Base-by-base conservation (phyloP, 2,888 invertebrate genomes). In the Rhyacophila evoluta region DNA sequence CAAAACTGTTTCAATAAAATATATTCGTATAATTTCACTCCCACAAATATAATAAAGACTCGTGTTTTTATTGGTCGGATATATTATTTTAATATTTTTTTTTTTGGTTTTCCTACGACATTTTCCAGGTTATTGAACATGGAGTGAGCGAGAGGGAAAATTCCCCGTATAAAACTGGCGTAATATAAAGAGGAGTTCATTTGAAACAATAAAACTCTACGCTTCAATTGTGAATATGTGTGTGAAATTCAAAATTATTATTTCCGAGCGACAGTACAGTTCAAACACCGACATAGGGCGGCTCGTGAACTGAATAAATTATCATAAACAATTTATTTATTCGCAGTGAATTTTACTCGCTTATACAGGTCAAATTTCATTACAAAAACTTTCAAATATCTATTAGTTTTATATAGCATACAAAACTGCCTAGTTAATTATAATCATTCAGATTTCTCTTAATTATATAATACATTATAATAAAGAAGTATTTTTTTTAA, bases 131-230 rank as follows among this genome's bases (percentile, higher is more conserved):
- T 55, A 55, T 55, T 55, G 55, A 55, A 19, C 55, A 55, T 19
- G 55, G 25, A 55, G 55, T 19, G 19, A 25, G 55, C 15, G 19
- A 15, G 41, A 41, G 41, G 8, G 8, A 55, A 55, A 25, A 55
- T 55, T 69, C 69, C 27, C 29, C 29, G 29, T 33, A 29, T 28
- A 69, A 69, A 29, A 33, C 70, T 27, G 38, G 38, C 68, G 29
- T 68, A 19, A 69, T 38, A 67, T 71, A 37, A 41, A 73, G 55
- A 78, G 41, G 75, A 81, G 75, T 82, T 82, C 82, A 77, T 82
- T 81, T 79, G 79, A 81, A 82, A 82, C 81, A 82, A 82, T 82
- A 82, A 82, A 80, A 82, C 80, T 77, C 74, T 74, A 39, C 70
- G 74, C 77, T 78, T 71, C 76, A 77, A 69, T 77, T 76, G 82